These are phyloP conservation scores for Gopherus flavomarginatus DNA, from an alignment of 2,113 vertebrate species.

Conservation along the genomic window DNA sequence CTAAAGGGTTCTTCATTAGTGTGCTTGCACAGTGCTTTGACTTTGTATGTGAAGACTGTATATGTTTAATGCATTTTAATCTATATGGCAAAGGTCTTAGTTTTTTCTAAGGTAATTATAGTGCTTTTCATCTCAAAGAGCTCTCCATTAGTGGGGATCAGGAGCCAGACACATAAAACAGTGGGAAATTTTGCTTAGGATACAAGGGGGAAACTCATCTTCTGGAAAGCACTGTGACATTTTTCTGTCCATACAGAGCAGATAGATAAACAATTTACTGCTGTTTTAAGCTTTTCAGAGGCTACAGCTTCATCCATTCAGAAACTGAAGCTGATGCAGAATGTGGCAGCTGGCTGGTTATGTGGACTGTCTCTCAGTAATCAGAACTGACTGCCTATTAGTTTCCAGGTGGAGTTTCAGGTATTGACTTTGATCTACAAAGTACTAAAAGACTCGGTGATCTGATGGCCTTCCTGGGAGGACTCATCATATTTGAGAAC, in stretches of 20 bases:
- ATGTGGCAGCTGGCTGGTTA: neutral
- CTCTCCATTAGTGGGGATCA: neutral
- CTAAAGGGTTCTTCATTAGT: neutral
- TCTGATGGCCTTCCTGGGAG: neutral
- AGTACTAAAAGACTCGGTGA: neutral
- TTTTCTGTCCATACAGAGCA: neutral
- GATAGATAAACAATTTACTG: neutral
- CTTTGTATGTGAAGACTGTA: neutral
- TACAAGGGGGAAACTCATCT: neutral
- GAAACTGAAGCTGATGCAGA: neutral
- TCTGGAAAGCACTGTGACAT: neutral
- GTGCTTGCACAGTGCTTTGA: neutral
- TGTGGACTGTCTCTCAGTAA: neutral
- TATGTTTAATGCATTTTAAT: neutral
- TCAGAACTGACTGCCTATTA: neutral
- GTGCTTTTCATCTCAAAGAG: neutral
- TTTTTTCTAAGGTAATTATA: neutral
- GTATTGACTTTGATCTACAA: neutral
- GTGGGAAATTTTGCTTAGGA: neutral
- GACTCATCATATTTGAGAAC: constrained; percentile 20
- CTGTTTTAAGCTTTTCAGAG: neutral
- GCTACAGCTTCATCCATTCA: no score
- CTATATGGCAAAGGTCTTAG: neutral
- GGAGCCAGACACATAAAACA: neutral
- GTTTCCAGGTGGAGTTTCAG: neutral